Evolutionary conservation across 2,113 vertebrate genomes (phyloP), one percentile per base, ranked within the genome.

Genomic region (Rhinopithecus roxellana): DNA sequence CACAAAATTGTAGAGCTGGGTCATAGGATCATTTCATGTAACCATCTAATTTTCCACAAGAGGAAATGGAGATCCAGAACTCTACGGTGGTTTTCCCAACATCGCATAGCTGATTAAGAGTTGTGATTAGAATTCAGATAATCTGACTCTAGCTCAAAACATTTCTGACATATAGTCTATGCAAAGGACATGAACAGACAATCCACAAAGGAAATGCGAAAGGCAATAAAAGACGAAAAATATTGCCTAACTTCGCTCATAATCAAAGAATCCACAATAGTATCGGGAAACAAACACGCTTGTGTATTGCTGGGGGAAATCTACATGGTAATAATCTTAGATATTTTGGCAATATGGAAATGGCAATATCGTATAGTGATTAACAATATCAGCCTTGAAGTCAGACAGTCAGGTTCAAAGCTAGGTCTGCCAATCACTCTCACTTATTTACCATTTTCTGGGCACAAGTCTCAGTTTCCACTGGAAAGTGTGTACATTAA

Each of bases 71-170:
- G 89, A 52, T 64, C 70, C 79, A 83, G 74, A 77, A 87, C 64
- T 64, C 83, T 8, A 40, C 13, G 17, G 92, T 27, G 45, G 45
- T 69, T 92, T 91, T 67, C 55, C 79, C 45, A 69, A 70, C 93
- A 23, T 57, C 4, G 55, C 78, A 88, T 74, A 81, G 75, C 83
- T 96, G 88, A 96, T 90, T 92, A 97, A 69, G 55, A 67, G 52
- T 52, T 94, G 91, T 95, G 96, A 90, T 97, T 91, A 95, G 96
- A 96, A 97, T 96, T 97, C 72, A 95, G 88, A 93, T 94, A 84
- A 74, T 82, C 82, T 11, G 43, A 94, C 50, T 90, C 78, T 12
- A 75, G 87, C 85, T 97, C 67, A 69, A 93, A 92, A 91, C 30
- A 91, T 89, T 87, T 95, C 81, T 93, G 85, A 95, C 78, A 89